Evolutionary conservation across 2,113 vertebrate genomes (phyloP).

Genomic region (Pristiophorus japonicus): DNA sequence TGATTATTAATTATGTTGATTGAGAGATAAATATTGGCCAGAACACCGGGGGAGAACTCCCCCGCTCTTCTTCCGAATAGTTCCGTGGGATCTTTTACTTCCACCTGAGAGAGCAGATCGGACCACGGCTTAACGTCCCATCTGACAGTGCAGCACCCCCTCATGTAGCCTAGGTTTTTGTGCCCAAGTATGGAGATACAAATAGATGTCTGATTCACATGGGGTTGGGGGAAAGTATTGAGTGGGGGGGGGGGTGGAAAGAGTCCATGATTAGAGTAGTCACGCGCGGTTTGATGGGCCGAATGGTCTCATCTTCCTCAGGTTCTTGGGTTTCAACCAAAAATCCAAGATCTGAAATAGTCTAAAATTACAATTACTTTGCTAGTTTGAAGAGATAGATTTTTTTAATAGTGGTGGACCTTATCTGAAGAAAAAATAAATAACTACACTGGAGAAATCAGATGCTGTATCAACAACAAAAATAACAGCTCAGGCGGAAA

Average conservation of each 20-base stretch:
- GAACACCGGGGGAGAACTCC: neutral
- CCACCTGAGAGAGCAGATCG: neutral
- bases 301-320: neutral
- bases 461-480: slow-evolving; percentile 3
- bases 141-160: neutral
- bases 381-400: neutral
- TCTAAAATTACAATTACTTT: neutral
- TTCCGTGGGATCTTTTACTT: neutral
- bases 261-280: neutral
- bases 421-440: neutral
- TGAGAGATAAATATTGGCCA: neutral
- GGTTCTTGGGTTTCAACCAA: too few species aligned
- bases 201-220: neutral
- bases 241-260: neutral
- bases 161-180: neutral
- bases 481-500: neutral
- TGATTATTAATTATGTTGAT: neutral
- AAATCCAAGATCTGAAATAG: neutral
- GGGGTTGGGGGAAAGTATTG: neutral
- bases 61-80: neutral
- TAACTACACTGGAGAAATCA: too few species aligned
- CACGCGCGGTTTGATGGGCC: neutral
- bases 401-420: neutral
- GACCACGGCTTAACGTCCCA: neutral
- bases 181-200: neutral